phyloP scores from a whole-genome alignment of 2,888 invertebrate species.

The Agrotis clavis region DNA sequence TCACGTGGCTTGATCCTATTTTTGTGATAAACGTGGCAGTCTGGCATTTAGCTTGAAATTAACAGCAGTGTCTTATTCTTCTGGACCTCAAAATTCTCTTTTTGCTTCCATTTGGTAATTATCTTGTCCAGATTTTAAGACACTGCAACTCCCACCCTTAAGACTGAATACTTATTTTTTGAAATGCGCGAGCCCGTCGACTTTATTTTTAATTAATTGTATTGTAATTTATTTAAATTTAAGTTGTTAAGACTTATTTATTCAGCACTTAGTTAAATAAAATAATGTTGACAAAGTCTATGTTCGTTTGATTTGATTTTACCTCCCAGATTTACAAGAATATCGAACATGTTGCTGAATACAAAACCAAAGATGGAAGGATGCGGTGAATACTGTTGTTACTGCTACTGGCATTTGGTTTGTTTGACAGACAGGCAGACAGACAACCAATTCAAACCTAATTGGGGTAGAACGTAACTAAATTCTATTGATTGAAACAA shows the following conservation, averaged over 20 bases:
- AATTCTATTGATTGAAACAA: not conserved
- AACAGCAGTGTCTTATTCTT: slow-evolving; percentile 84
- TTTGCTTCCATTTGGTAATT: slow-evolving; percentile 64
- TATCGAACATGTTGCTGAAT: not conserved
- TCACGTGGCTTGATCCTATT: slow-evolving; percentile 86
- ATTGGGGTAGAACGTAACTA: not conserved
- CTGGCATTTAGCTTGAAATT: slow-evolving; percentile 87
- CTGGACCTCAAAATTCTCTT: slow-evolving; percentile 71
- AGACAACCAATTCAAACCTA: not conserved
- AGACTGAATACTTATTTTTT: slow-evolving; percentile 81
- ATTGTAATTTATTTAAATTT: slow-evolving; percentile 86
- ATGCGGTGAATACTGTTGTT: not conserved
- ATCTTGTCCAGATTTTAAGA: slow-evolving; percentile 77
- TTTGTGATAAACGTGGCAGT: slow-evolving; percentile 80
- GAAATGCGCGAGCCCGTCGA: slow-evolving; percentile 89
- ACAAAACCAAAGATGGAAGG: not conserved
- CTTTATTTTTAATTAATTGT: slow-evolving; percentile 79
- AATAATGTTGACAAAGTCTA: slow-evolving; percentile 69
- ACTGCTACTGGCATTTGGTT: not conserved
- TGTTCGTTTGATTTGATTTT: slow-evolving; percentile 61
- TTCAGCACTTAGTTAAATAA: slow-evolving; percentile 86
- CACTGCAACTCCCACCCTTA: slow-evolving; percentile 77
- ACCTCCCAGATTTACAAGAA: not conserved
- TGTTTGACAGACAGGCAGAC: not conserved
- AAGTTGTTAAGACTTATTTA: slow-evolving; percentile 87